Evolutionary conservation across 1,140 invertebrate genomes (phyloP).

Genomic region (Anadara kagoshimensis): DNA sequence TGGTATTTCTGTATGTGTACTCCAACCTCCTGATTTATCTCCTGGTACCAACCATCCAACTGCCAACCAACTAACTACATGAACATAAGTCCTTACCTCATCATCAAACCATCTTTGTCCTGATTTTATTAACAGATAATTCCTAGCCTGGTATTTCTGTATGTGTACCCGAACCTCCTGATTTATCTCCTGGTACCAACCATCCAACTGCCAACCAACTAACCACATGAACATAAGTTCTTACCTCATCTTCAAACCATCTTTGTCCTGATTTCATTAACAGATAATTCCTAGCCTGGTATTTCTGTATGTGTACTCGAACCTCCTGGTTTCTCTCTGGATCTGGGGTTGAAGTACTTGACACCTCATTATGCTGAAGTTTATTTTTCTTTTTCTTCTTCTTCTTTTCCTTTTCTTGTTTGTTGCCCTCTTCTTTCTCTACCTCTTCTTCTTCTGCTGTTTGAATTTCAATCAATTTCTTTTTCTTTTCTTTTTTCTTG

Average conservation of each 20-base stretch:
- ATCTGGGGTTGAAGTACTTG: slow-evolving; percentile 49
- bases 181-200: no score
- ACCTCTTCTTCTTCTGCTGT: slow-evolving; percentile 6
- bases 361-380: slow-evolving; percentile 61
- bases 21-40: no score
- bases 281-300: slow-evolving; percentile 50
- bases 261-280: slow-evolving; percentile 58
- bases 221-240: slow-evolving; percentile 5
- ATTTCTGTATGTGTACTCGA: slow-evolving; percentile 38
- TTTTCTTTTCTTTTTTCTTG: slow-evolving; percentile 42
- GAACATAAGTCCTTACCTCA: no score
- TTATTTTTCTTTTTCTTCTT: slow-evolving; percentile 41
- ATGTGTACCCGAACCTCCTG: slow-evolving; percentile 38
- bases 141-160: slow-evolving; percentile 42
- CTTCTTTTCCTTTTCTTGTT: slow-evolving; percentile 30
- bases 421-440: neutral
- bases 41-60: neutral
- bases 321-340: slow-evolving; percentile 14
- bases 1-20: no score
- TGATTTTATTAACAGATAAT: slow-evolving; percentile 58
- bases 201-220: neutral
- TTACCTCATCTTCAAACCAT: slow-evolving; percentile 56
- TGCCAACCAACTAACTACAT: slow-evolving; percentile 46
- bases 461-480: slow-evolving; percentile 24
- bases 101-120: no score